These are phyloP conservation scores for Falco novaeseelandiae DNA, from an alignment of 2,797 vertebrate species.

Conservation along the genomic window DNA sequence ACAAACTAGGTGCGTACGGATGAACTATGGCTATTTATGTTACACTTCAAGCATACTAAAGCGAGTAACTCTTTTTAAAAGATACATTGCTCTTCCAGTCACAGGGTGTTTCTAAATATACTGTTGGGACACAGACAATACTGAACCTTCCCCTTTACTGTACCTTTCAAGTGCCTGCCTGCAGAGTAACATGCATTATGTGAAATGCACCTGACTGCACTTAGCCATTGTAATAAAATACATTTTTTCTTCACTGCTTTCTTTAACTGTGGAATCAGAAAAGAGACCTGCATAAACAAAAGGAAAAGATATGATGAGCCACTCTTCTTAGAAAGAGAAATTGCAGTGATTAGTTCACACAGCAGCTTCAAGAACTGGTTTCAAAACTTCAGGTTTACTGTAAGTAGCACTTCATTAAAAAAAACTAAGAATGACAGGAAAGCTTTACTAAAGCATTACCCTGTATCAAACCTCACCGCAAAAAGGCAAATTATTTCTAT, in stretches of 20 bases:
- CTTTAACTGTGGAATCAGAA: slow-evolving; percentile 78
- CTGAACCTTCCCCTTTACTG: background rate
- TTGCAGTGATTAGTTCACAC: background rate
- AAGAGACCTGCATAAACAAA: slow-evolving; percentile 76
- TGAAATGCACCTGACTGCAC: slow-evolving; percentile 88
- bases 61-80: background rate
- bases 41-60: background rate
- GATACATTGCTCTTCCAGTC: background rate
- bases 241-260: slow-evolving; percentile 79
- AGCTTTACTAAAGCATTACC: background rate
- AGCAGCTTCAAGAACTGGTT: background rate
- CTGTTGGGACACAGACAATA: background rate
- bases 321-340: background rate
- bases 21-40: background rate
- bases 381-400: background rate
- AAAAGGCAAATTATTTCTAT: background rate
- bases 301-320: background rate
- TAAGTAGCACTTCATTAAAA: background rate
- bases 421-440: background rate
- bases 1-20: background rate
- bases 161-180: slow-evolving; percentile 4
- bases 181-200: slow-evolving; percentile 41
- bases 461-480: background rate
- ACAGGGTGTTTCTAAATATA: background rate
- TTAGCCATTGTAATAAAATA: slow-evolving; percentile 80